phyloP scores from a whole-genome alignment of 2,797 vertebrate species.

The Semaprochilodus insignis region DNA sequence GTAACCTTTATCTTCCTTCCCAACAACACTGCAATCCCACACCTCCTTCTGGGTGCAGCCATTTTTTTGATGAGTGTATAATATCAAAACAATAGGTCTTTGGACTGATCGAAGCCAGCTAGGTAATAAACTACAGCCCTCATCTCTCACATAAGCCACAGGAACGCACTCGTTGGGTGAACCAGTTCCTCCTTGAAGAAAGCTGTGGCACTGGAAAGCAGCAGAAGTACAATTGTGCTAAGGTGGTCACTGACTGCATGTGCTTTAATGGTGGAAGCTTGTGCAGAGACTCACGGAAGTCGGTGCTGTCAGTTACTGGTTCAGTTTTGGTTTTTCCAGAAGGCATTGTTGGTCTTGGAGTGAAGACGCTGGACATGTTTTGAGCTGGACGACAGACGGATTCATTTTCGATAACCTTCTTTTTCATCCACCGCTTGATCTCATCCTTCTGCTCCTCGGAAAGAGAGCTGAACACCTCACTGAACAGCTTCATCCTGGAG shows the following conservation, averaged over 20 bases:
- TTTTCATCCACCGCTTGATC: constrained; percentile 70
- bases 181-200: no score
- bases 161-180: no score
- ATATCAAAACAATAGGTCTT: no score
- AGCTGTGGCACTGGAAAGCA: no score
- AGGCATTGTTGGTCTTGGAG: neutral
- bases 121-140: no score
- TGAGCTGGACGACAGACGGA: constrained; percentile 64
- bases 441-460: constrained; percentile 56
- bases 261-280: neutral
- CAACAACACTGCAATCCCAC: no score
- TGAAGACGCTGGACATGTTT: neutral
- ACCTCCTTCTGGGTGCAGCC: no score
- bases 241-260: neutral
- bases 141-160: no score
- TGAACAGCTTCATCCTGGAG: constrained; percentile 71
- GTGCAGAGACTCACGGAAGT: neutral
- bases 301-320: neutral
- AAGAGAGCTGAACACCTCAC: constrained; percentile 55
- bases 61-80: no score
- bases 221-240: neutral
- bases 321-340: no score
- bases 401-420: constrained; percentile 63
- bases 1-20: no score
- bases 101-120: no score